A percentile compares a stretch with the other conserved stretches of the same genome.
phyloP scores from a whole-genome alignment of 1,140 invertebrate genomes.

The Drosophila miranda region DNA sequence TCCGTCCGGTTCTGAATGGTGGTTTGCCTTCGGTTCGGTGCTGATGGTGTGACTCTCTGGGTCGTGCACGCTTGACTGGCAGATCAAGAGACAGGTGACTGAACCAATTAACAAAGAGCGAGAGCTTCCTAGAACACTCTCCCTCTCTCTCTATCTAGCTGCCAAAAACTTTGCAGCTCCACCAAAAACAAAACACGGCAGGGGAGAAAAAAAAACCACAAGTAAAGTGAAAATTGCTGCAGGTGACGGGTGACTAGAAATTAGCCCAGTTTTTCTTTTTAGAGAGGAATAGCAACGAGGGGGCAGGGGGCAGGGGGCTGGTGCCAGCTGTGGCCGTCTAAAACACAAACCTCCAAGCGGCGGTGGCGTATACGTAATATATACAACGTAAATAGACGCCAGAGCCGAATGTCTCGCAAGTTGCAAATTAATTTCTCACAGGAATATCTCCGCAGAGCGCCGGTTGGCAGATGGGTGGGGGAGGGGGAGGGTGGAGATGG shows the following conservation, averaged over 20 bases:
- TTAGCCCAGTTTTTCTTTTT: constrained; percentile 55
- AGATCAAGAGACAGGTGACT: constrained; percentile 80
- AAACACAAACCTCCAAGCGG: constrained; percentile 50
- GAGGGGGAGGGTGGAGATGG: not conserved
- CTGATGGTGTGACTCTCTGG: constrained; percentile 32
- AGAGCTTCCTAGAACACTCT: too few relatives aligned
- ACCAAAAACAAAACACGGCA: constrained; percentile 21
- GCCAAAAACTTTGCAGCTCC: constrained; percentile 18
- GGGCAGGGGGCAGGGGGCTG: constrained; percentile 19
- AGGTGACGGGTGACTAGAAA: constrained; percentile 72
- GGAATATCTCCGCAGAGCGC: constrained; percentile 43
- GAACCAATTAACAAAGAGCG: constrained; percentile 81
- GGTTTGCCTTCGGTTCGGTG: constrained; percentile 8
- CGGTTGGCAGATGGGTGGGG: constrained; percentile 12
- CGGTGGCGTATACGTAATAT: constrained; percentile 68
- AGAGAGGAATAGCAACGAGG: not conserved
- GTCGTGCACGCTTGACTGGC: constrained; percentile 77
- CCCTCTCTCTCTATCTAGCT: constrained; percentile 15
- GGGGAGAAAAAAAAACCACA: constrained; percentile 2
- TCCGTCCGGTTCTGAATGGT: constrained; percentile 36
- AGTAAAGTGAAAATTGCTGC: constrained; percentile 70
- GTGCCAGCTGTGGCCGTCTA: constrained; percentile 56
- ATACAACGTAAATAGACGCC: constrained; percentile 78
- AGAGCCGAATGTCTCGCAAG: constrained; percentile 76
- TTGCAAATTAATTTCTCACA: constrained; percentile 82